phyloP scores from a whole-genome alignment of 1,140 invertebrate genomes.

The Lepidurus arcticus region DNA sequence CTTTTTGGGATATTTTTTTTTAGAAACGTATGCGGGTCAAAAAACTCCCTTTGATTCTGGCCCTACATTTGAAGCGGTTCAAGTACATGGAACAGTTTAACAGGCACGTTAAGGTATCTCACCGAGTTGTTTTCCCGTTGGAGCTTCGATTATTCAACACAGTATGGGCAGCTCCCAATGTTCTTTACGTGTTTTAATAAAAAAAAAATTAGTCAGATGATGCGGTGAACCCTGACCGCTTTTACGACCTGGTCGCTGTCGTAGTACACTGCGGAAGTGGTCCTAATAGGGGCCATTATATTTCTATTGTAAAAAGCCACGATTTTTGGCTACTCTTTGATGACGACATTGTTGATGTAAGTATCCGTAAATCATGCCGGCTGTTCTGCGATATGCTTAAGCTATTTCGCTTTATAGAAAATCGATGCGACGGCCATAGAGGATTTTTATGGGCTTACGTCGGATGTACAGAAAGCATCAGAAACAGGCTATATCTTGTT shows the following conservation, averaged over 20 bases:
- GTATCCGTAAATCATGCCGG: conserved; percentile 41
- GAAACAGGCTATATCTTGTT: conserved; percentile 99
- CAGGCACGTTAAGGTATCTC: conserved; percentile 97
- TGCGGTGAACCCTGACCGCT: conserved; percentile 91
- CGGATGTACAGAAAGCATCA: conserved; percentile 96
- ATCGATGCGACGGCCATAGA: conserved; percentile 98
- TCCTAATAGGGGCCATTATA: conserved; percentile 98
- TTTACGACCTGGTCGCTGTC: conserved; percentile 97
- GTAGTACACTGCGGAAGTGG: conserved; percentile 99
- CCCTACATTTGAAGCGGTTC: conserved; percentile 95
- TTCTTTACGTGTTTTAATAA: too few relatives aligned
- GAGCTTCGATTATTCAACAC: conserved; percentile 97
- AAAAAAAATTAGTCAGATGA: conserved; percentile 76
- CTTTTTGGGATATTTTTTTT: conserved; percentile 38
- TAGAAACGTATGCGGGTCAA: conserved; percentile 96
- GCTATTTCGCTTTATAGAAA: conserved; percentile 65
- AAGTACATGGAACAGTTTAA: conserved; percentile 99
- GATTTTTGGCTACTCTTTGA: conserved; percentile 99
- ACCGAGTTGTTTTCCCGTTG: conserved; percentile 96
- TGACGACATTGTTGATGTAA: conserved; percentile 99
- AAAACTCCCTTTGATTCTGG: conserved; percentile 94
- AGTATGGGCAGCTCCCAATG: conserved; percentile 53
- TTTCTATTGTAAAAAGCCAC: conserved; percentile 98
- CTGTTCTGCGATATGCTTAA: conserved; percentile 32
- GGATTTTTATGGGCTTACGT: conserved; percentile 98